Evolutionary conservation across 2,888 invertebrate species (phyloP), one percentile per base, ranked within the genome.

Genomic region (Dynastes tityus): DNA sequence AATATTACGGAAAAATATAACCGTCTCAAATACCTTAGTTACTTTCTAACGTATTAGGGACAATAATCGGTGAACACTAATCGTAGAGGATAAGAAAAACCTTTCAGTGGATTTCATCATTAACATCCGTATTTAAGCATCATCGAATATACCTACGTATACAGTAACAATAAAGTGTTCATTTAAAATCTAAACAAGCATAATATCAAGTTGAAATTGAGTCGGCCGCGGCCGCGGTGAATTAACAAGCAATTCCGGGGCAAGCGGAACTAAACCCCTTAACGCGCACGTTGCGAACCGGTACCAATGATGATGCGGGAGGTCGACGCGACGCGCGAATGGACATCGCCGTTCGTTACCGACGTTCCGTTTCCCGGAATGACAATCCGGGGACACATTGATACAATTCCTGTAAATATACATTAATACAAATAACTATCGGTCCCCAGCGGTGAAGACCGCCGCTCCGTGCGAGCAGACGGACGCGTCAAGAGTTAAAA

Each of bases 361-460:
- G 73, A 73, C 73, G 45, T 73, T 58, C 55, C 71, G 55, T 84
- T 83, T 82, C 82, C 82, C 81, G 82, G 82, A 85, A 85, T 83
- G 83, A 81, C 82, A 82, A 83, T 83, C 87, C 80, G 81, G 87
- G 87, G 87, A 87, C 84, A 86, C 85, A 87, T 87, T 87, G 87
- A 87, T 87, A 87, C 84, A 85, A 73, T 73, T 85, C 85, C 85
- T 86, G 86, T 87, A 86, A 87, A 87, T 87, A 86, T 86, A 86
- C 87, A 87, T 87, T 87, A 87, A 87, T 87, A 87, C 86, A 87
- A 87, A 87, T 86, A 85, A 86, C 85, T 85, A 84, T 84, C 85
- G 77, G 73, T 73, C 73, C 73, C 73, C 11, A 40, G 40, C 40
- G 73, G 73, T 45, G 13, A 58, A 58, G 64, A 64, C 64, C 64